Percentiles rank a stretch among this genome's conserved stretches.
phyloP scores from a whole-genome alignment of 2,797 vertebrate species.

The Sebastes kiyomatsui region DNA sequence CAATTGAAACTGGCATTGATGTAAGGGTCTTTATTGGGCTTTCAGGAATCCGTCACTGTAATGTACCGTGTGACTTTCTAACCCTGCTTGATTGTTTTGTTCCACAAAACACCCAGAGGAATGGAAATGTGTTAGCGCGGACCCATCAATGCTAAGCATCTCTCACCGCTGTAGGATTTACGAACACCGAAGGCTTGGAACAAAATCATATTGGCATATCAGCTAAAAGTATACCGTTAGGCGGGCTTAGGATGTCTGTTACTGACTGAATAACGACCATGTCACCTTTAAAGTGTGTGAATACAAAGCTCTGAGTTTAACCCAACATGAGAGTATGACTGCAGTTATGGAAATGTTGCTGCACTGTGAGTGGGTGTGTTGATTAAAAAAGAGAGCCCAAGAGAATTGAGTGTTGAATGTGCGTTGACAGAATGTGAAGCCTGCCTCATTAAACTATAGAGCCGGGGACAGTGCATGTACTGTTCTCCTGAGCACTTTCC shows the following conservation, averaged over 20 bases:
- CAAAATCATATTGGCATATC: slow-evolving; percentile 40
- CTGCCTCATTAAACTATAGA: slow-evolving; percentile 50
- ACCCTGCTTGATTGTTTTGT: slow-evolving; percentile 68
- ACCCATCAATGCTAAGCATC: slow-evolving; percentile 50
- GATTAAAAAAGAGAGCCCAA: slow-evolving; percentile 48
- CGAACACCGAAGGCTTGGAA: slow-evolving; percentile 19
- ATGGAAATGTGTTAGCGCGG: slow-evolving; percentile 39
- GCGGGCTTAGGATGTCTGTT: slow-evolving; percentile 14
- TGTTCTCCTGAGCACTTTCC: slow-evolving; percentile 12
- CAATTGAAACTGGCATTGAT: slow-evolving; percentile 80
- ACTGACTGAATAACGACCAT: slow-evolving; percentile 7
- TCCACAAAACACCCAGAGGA: slow-evolving; percentile 47
- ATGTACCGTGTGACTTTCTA: slow-evolving; percentile 75
- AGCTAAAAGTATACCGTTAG: slow-evolving; percentile 4
- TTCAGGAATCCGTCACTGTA: slow-evolving; percentile 77
- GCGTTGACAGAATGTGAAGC: slow-evolving; percentile 39
- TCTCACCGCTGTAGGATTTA: slow-evolving; percentile 45
- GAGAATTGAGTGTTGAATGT: slow-evolving; percentile 42
- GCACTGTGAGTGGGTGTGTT: slow-evolving; percentile 60
- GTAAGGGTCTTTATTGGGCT: slow-evolving; percentile 76
- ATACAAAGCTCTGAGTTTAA: slow-evolving; percentile 38
- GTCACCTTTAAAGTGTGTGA: slow-evolving; percentile 26
- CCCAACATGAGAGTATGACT: slow-evolving; percentile 9
- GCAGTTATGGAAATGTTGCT: slow-evolving; percentile 35
- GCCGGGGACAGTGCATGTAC: slow-evolving; percentile 6